These are phyloP conservation scores for Drosophila mercatorum DNA, from an alignment of 2,888 invertebrate genomes.

Conservation along the genomic window DNA sequence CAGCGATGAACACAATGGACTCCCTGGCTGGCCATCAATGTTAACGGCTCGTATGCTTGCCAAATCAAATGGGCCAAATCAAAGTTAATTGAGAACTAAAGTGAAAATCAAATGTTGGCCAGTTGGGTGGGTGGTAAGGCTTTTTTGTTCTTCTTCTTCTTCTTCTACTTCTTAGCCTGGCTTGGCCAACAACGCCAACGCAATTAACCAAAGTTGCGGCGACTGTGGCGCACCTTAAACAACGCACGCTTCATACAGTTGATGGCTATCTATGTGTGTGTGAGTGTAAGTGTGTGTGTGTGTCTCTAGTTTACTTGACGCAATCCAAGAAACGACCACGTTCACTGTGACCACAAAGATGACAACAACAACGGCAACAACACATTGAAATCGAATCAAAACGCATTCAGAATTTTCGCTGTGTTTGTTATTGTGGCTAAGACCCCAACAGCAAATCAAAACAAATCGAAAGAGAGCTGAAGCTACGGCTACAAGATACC, in stretches of 20 bases:
- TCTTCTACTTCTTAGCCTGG: slow-evolving; percentile 6
- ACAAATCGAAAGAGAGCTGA: neutral
- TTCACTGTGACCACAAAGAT: slow-evolving; percentile 56
- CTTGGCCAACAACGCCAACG: slow-evolving; percentile 67
- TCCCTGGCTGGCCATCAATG: slow-evolving; percentile 59
- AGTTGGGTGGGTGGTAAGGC: slow-evolving; percentile 31
- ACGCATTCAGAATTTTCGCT: slow-evolving; percentile 50
- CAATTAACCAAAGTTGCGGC: slow-evolving; percentile 74
- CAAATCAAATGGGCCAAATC: slow-evolving; percentile 79
- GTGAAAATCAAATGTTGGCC: slow-evolving; percentile 75
- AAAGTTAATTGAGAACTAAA: slow-evolving; percentile 82
- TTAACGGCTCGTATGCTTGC: slow-evolving; percentile 64
- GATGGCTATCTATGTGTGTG: slow-evolving; percentile 27
- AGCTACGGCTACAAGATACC: neutral
- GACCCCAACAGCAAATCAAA: slow-evolving; percentile 31
- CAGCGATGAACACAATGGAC: slow-evolving; percentile 28
- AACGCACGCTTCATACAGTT: slow-evolving; percentile 30
- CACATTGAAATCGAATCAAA: slow-evolving; percentile 40
- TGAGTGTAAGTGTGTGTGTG: slow-evolving; percentile 6
- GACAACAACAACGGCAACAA: slow-evolving; percentile 40
- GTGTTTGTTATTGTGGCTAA: slow-evolving; percentile 16
- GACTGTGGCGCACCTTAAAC: slow-evolving; percentile 67
- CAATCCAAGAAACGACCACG: slow-evolving; percentile 56
- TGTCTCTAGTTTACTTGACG: slow-evolving; percentile 65
- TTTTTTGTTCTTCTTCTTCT: neutral